Evolutionary conservation across 2,113 vertebrate genomes (phyloP).

Genomic region (Pseudopodoces humilis): DNA sequence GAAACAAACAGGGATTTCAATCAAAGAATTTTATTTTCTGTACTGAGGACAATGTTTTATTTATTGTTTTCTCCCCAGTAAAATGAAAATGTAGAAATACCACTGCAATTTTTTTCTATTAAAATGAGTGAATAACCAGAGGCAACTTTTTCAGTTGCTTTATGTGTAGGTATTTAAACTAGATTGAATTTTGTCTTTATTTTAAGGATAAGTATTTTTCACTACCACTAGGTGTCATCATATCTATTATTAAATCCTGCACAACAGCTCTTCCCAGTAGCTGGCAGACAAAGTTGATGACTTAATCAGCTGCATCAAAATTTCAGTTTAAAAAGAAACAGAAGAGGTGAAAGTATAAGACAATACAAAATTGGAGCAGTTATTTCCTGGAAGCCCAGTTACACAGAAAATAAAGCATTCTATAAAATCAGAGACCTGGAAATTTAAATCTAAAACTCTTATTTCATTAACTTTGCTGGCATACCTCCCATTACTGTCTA

Average conservation of each 20-base stretch:
- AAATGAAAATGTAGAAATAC: not conserved
- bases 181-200: not conserved
- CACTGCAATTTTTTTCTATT: not conserved
- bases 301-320: constrained; percentile 25
- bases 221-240: constrained; percentile 76
- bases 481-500: not conserved
- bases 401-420: not conserved
- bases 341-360: not conserved
- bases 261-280: not conserved
- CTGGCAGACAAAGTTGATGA: not conserved
- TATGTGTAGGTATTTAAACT: not conserved
- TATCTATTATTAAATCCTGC: constrained; percentile 57
- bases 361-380: not conserved
- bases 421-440: not conserved
- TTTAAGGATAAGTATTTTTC: not conserved
- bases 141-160: not conserved
- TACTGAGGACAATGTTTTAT: not conserved
- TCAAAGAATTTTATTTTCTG: not conserved
- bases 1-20: not conserved
- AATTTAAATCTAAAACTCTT: not conserved
- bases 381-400: not conserved
- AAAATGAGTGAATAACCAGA: not conserved
- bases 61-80: not conserved
- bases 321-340: not conserved
- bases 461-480: not conserved